phyloP scores from a whole-genome alignment of 2,888 invertebrate species.

The Latheticus oryzae region DNA sequence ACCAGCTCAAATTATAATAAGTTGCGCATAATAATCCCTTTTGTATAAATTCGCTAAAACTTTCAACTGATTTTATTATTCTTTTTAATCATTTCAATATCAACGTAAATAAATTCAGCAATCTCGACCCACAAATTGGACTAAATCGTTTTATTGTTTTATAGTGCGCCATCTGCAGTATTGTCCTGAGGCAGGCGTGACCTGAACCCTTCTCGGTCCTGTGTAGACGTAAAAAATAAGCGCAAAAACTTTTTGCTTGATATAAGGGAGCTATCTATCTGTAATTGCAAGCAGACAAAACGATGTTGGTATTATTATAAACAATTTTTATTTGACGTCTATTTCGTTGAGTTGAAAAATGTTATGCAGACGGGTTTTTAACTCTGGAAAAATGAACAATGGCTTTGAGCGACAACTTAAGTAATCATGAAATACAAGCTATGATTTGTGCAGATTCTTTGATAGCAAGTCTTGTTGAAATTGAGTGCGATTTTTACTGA shows the following conservation, averaged over 20 bases:
- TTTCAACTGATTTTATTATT: no score
- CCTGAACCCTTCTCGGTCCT: conserved; percentile 31
- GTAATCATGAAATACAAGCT: conserved; percentile 43
- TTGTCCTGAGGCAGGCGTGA: conserved; percentile 40
- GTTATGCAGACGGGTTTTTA: conserved; percentile 30
- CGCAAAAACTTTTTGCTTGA: conserved; percentile 7
- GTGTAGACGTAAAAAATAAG: conserved; percentile 2
- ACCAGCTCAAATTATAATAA: conserved; percentile 19
- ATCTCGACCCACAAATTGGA: conserved; percentile 48
- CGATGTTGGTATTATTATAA: conserved; percentile 40
- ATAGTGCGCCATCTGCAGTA: conserved; percentile 42
- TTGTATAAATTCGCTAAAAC: conserved; percentile 1
- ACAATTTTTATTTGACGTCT: conserved; percentile 23
- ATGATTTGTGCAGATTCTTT: conserved; percentile 45
- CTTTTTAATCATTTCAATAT: conserved; percentile 20
- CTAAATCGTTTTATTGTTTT: conserved; percentile 51
- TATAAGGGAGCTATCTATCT: conserved; percentile 14
- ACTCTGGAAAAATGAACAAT: conserved; percentile 44
- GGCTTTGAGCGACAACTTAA: conserved; percentile 46
- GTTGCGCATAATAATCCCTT: conserved; percentile 9
- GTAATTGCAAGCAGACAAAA: conserved; percentile 31
- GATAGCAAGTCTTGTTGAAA: no score
- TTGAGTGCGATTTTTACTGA: no score
- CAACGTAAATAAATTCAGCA: conserved; percentile 46
- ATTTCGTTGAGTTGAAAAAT: no score